Conservation (phyloP, 2,888 invertebrate species). For the Girardia tigrina region DNA sequence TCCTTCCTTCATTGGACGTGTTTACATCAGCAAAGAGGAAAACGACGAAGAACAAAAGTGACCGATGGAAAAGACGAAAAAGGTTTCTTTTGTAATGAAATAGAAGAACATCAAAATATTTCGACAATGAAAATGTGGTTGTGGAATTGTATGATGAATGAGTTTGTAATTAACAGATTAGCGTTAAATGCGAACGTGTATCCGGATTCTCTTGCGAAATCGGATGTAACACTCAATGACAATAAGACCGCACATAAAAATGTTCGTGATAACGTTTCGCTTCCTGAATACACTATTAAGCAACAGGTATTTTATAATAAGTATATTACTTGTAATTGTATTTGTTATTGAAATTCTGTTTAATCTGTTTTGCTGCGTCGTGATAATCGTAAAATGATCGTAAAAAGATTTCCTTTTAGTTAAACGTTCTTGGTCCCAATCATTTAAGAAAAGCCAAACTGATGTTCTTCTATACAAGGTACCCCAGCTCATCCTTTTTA, state of each 20-base stretch:
- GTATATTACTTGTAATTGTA: background rate
- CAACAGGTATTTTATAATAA: background rate
- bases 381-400: background rate
- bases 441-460: conserved; percentile 98
- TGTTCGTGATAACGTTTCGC: background rate
- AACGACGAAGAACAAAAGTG: conserved; percentile 3
- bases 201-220: no score
- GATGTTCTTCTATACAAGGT: conserved; percentile 99
- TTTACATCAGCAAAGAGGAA: conserved; percentile 10
- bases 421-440: conserved; percentile 61
- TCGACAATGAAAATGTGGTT: background rate
- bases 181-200: background rate
- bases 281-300: background rate
- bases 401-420: background rate
- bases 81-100: background rate
- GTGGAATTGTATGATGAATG: conserved; percentile 12
- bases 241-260: background rate
- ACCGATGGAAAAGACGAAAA: background rate
- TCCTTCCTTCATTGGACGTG: background rate
- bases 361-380: background rate
- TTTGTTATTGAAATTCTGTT: background rate
- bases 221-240: no score
- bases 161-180: background rate
- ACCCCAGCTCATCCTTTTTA: conserved; percentile 92
- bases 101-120: background rate